These are phyloP conservation scores for Choristoneura fumiferana DNA, from an alignment of 1,140 invertebrate genomes.

Conservation along the genomic window DNA sequence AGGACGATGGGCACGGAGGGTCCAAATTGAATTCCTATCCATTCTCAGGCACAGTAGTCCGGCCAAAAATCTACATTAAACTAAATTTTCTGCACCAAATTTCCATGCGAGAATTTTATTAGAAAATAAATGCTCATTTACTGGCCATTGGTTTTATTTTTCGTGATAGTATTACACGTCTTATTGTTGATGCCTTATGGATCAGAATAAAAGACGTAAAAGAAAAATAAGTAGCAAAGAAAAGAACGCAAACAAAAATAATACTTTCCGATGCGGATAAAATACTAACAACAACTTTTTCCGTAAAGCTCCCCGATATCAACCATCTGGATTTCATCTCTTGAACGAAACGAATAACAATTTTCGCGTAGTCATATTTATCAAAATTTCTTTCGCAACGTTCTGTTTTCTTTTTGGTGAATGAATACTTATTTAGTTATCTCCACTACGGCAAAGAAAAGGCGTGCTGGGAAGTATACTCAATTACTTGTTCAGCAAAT, in stretches of 20 bases:
- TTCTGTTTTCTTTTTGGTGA: slow-evolving; percentile 33
- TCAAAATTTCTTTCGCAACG: slow-evolving; percentile 22
- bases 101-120: slow-evolving; percentile 6
- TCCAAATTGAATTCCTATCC: slow-evolving; percentile 71
- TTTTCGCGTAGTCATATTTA: slow-evolving; percentile 32
- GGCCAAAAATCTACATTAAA: slow-evolving; percentile 28
- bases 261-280: slow-evolving; percentile 12
- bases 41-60: slow-evolving; percentile 43
- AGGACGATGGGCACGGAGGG: slow-evolving; percentile 54
- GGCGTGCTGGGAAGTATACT: slow-evolving; percentile 25
- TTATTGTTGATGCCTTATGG: neutral
- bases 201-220: neutral
- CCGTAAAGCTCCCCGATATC: slow-evolving; percentile 18
- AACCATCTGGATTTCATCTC: slow-evolving; percentile 31
- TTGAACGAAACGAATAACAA: slow-evolving; percentile 29
- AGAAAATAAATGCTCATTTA: slow-evolving; percentile 5
- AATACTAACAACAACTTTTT: slow-evolving; percentile 22
- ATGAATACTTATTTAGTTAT: slow-evolving; percentile 33
- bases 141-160: neutral
- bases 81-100: slow-evolving; percentile 6
- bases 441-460: slow-evolving; percentile 17
- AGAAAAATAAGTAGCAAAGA: neutral
- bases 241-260: slow-evolving; percentile 1
- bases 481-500: slow-evolving; percentile 31
- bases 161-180: neutral